phyloP scores from a whole-genome alignment of 2,113 vertebrate species.

The Xiphophorus hellerii region DNA sequence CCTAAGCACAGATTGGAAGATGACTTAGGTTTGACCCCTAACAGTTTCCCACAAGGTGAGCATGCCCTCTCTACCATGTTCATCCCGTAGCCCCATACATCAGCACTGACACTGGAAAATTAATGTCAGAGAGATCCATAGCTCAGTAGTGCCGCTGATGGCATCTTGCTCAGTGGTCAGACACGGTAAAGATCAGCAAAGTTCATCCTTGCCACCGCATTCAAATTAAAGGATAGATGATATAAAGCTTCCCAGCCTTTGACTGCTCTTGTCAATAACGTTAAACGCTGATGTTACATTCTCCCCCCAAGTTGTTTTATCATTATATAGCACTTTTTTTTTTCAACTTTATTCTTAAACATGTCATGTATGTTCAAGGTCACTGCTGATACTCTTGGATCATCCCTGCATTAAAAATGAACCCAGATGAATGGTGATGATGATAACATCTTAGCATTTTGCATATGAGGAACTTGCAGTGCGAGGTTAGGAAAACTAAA shows the following conservation, averaged over 20 bases:
- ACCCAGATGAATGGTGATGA: conserved; percentile 13
- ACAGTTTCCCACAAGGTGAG: conserved; percentile 75
- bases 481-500: conserved; percentile 27
- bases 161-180: conserved; percentile 40
- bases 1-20: conserved; percentile 36
- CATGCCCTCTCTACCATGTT: conserved; percentile 68
- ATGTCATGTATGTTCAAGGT: conserved; percentile 4
- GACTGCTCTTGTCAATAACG: background rate
- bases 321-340: background rate
- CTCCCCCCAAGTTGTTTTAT: background rate
- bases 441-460: conserved; percentile 17
- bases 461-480: conserved; percentile 25
- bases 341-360: background rate
- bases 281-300: conserved; percentile 1
- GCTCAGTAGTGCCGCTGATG: conserved; percentile 44
- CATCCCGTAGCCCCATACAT: conserved; percentile 72
- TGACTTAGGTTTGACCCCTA: conserved; percentile 59
- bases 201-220: conserved; percentile 18
- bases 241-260: background rate
- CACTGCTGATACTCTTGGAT: conserved; percentile 4
- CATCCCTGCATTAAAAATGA: conserved; percentile 13
- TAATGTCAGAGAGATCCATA: conserved; percentile 66
- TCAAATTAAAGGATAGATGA: conserved; percentile 16
- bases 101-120: conserved; percentile 77
- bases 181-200: conserved; percentile 36